Evolutionary conservation across 2,113 vertebrate species (phyloP).

Genomic region (Recurvirostra avosetta): DNA sequence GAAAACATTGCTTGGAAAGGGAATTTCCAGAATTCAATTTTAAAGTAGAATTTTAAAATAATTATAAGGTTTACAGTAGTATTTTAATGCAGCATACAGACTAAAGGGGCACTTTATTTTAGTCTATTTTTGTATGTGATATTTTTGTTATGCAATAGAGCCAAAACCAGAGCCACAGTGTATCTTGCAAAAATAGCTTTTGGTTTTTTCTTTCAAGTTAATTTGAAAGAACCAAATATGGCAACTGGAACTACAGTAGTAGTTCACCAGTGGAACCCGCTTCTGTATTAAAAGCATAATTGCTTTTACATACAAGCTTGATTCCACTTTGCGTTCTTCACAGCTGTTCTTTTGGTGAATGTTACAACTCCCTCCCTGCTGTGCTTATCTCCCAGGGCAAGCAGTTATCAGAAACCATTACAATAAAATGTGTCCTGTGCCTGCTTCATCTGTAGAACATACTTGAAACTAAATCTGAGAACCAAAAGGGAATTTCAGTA

Average conservation of each 20-base stretch:
- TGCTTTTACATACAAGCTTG: neutral
- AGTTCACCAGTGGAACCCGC: neutral
- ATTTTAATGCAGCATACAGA: slow-evolving; percentile 64
- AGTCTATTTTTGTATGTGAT: slow-evolving; percentile 71
- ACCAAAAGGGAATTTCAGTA: slow-evolving; percentile 18
- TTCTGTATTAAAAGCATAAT: neutral
- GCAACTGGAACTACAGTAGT: neutral
- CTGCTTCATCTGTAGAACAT: slow-evolving; percentile 12
- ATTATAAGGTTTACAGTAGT: slow-evolving; percentile 67
- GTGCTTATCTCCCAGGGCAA: neutral
- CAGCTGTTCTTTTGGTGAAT: neutral
- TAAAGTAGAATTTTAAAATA: slow-evolving; percentile 60
- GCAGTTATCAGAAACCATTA: neutral
- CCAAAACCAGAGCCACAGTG: slow-evolving; percentile 10
- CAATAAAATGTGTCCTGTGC: neutral
- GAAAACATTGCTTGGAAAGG: slow-evolving; percentile 70
- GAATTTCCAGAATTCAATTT: slow-evolving; percentile 57
- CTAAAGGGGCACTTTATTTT: slow-evolving; percentile 62
- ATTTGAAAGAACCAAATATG: slow-evolving; percentile 19
- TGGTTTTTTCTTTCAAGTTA: slow-evolving; percentile 5
- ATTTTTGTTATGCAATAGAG: slow-evolving; percentile 58
- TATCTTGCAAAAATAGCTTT: slow-evolving; percentile 23
- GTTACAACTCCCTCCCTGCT: neutral
- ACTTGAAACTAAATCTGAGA: slow-evolving; percentile 47
- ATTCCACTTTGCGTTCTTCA: neutral